Base-by-base conservation (phyloP, 2,797 vertebrate species). In the Protonibea diacanthus region DNA sequence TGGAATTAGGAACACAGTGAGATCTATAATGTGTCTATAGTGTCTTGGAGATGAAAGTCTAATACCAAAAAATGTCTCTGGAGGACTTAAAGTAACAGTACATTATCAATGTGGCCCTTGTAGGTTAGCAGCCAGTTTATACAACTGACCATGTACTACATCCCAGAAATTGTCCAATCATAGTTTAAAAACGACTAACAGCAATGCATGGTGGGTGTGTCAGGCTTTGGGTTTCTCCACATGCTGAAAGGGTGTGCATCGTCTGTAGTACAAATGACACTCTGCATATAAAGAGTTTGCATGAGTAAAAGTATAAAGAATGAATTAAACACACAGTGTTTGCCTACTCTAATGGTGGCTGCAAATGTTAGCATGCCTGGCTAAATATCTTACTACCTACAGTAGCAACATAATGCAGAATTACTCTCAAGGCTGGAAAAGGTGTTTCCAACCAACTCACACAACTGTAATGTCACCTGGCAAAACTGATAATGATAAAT, bases 11-110 rank as follows among this genome's bases (percentile, higher is more conserved):
- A 12, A 53, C 51, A 53, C 2, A 55, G 3, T 65, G 11, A 38
- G 27, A 75, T 71, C 33, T 49, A 48, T 60, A 42, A 51, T 65
- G 55, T 56, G 64, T 62, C 51, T 64, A 29, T 55, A 48, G 60
- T 52, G 10, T 33, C 56, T 17, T 52, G 21, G 38, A 57, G 60
- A 71, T 42, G 68, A 25, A 60, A 45, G 61, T 14, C 33, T 29
- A 29, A 33, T 38, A 38, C 33, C 33, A 9, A 38, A 38, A 38
- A 76, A 68, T 0, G 45, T 40, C 11, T 66, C 18, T 48, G 14
- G 40, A 23, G 4, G 25, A 17, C n/a, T 58, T 82, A 57, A 58
- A 76, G 77, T 66, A 68, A 33, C 14, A 47, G 42, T 17, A 58
- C 11, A 69, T 38, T 29, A 49, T 53, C 11, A 15, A 3, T 62